Base-by-base conservation (phyloP, 2,797 vertebrate genomes). In the Xiphorhynchus erythropygius region DNA sequence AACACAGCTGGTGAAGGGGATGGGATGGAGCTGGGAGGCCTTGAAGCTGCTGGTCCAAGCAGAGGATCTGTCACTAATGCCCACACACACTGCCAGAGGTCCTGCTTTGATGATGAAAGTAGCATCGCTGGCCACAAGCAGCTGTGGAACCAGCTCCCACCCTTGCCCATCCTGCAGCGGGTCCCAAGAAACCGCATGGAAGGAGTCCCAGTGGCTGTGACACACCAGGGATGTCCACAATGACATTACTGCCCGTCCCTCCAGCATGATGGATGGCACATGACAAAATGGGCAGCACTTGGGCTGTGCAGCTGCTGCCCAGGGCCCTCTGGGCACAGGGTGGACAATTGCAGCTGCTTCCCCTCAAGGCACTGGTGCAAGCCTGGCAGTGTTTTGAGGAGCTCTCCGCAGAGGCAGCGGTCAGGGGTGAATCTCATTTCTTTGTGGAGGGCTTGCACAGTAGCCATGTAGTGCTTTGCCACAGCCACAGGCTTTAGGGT, bases 21-120 rank as follows among this genome's bases (percentile, higher is more conserved):
- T 32, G 15, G 22, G 37, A 59, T 2, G 18, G 77, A 89, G 32
- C 14, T 59, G 59, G 35, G 27, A 73, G 32, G 46, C n/a, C 74
- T 57, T 1, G 6, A 56, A 73, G 52, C 39, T 81, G 37, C 60
- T 46, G 53, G 52, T 73, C 57, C 71, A 57, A 89, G 67, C 0
- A 0, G 10, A 65, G 27, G 79, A 65, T 75, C 39, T 39, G 75
- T 59, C 0, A 0, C 41, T 78, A 22, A 86, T 86, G 55, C 69
- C 59, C 57, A 55, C 32, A 57, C 12, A 64, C 11, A 50, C 80
- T 88, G 81, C 67, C 74, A 62, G 69, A 73, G 64, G 55, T 60
- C 68, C 68, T 0, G 18, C 56, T 95, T 78, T 83, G 89, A 84
- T 81, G 92, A 90, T 59, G 52, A 69, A 91, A 91, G 79, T 32